These are phyloP conservation scores for Metallyticus violacea DNA, from an alignment of 2,888 invertebrate species.

Conservation along the genomic window DNA sequence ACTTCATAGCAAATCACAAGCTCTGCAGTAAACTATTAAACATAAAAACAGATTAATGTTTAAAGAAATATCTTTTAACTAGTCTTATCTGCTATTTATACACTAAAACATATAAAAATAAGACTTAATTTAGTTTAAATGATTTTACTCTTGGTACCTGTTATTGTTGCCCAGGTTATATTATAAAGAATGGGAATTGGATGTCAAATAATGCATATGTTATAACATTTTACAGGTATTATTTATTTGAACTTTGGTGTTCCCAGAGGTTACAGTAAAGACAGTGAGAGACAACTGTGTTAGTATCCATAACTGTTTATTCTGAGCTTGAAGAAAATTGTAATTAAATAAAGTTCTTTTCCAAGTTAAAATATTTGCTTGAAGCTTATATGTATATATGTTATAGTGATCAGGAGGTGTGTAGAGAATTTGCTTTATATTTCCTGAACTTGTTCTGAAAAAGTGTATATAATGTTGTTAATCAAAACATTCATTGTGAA, in stretches of 20 bases:
- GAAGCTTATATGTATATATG: not conserved
- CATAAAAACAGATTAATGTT: too few relatives aligned
- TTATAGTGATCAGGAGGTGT: not conserved
- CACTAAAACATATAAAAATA: too few relatives aligned
- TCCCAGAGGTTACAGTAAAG: not conserved
- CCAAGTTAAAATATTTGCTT: not conserved
- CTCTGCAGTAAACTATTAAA: too few relatives aligned
- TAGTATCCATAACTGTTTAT: not conserved
- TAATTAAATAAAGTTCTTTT: not conserved
- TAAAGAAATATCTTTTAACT: too few relatives aligned
- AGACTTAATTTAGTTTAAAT: too few relatives aligned
- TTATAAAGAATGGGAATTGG: not conserved
- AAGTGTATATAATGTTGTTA: not conserved
- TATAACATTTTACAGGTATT: not conserved
- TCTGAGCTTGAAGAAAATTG: not conserved
- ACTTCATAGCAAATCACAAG: too few relatives aligned
- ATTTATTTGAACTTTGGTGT: not conserved
- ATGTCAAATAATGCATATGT: not conserved
- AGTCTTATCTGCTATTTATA: too few relatives aligned
- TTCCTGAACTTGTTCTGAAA: not conserved
- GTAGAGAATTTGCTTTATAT: not conserved
- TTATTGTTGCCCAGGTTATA: not conserved
- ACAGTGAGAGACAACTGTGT: not conserved
- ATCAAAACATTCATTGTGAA: not conserved
- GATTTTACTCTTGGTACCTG: not conserved